Conservation (phyloP, 2,888 invertebrate species). For the Cremastobaeus sp. region DNA sequence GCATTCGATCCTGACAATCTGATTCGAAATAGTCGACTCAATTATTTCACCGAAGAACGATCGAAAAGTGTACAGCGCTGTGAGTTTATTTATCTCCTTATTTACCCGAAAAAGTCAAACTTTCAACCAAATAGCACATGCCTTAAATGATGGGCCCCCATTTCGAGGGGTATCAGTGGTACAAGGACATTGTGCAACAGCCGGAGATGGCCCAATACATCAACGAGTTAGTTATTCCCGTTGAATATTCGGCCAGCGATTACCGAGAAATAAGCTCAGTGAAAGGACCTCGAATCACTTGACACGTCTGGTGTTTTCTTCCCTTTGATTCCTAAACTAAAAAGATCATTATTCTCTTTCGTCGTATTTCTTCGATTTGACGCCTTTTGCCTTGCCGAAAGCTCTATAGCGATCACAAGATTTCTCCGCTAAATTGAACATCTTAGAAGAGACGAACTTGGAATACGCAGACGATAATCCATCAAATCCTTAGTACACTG, state of each 20-base stretch:
- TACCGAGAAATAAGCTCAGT: no score
- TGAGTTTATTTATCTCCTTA: conserved; percentile 10
- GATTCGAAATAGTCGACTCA: conserved; percentile 27
- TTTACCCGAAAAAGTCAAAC: no score
- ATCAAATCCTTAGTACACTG: conserved; percentile 59
- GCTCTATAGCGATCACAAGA: conserved; percentile 46
- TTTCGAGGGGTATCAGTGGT: no score
- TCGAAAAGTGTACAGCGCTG: conserved; percentile 4
- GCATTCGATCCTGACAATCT: conserved; percentile 31
- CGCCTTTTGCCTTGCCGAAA: conserved; percentile 46
- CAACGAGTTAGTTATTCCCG: no score
- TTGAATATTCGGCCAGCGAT: no score
- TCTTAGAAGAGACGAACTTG: conserved; percentile 52
- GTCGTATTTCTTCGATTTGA: conserved; percentile 41
- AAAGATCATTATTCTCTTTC: conserved; percentile 42
- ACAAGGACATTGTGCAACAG: no score
- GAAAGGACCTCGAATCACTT: no score
- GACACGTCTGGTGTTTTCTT: conserved; percentile 23
- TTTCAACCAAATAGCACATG: no score
- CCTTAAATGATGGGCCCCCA: no score
- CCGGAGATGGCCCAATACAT: no score
- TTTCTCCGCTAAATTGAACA: conserved; percentile 59
- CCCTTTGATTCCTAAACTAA: conserved; percentile 25
- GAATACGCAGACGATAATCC: conserved; percentile 60
- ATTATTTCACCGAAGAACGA: conserved; percentile 26